Evolutionary conservation across 2,797 vertebrate species (phyloP).

Genomic region (Ispidina picta): DNA sequence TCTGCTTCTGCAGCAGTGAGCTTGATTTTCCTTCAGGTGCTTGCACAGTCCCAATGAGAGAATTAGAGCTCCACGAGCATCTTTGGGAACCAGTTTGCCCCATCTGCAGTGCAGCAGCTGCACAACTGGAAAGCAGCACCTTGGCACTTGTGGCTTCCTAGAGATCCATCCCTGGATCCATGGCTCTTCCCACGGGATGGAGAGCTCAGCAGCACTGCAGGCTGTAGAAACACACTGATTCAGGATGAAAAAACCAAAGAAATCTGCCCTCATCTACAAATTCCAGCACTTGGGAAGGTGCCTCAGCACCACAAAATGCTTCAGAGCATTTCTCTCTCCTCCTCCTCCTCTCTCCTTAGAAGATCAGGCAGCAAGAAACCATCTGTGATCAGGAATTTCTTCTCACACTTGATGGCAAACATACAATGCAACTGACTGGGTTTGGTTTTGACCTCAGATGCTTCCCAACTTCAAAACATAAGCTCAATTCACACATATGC

Average conservation of each 20-base stretch:
- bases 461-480: constrained; percentile 26
- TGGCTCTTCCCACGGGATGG: not conserved
- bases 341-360: not conserved
- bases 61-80: not conserved
- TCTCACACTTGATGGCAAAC: not conserved
- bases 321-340: not conserved
- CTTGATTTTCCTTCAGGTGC: not conserved
- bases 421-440: constrained; percentile 18
- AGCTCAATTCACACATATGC: constrained; percentile 19
- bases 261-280: not conserved
- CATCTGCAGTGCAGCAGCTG: not conserved
- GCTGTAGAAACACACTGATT: not conserved
- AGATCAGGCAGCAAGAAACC: not conserved
- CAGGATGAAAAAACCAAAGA: not conserved
- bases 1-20: not conserved
- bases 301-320: rapidly evolving
- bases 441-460: constrained; percentile 29
- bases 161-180: not conserved
- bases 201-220: not conserved
- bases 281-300: not conserved
- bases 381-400: not conserved
- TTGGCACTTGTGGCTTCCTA: not conserved
- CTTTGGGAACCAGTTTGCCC: not conserved
- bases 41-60: not conserved
- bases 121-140: not conserved